Conservation (phyloP, 2,888 invertebrate genomes). For the Andrena haemorrhoa region DNA sequence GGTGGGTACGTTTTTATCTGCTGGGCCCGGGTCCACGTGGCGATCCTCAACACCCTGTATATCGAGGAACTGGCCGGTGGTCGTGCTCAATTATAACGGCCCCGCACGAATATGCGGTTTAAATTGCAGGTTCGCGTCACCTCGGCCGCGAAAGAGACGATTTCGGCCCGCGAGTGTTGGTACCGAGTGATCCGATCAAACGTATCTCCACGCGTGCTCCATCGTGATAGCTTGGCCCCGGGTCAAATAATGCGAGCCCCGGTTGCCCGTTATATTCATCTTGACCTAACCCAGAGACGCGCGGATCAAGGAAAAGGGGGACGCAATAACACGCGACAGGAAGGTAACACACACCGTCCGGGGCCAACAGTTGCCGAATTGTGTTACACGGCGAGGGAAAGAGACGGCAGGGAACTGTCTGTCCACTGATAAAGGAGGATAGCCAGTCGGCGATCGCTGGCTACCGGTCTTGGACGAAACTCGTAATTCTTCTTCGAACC, state of each 20-base stretch:
- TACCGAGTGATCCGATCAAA: conserved; percentile 58
- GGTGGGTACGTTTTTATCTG: no score
- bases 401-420: conserved; percentile 24
- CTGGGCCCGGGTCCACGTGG: background rate
- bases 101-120: conserved; percentile 79
- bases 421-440: conserved; percentile 50
- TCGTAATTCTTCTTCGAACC: background rate
- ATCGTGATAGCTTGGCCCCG: conserved; percentile 33
- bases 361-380: conserved; percentile 32
- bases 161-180: conserved; percentile 43
- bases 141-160: conserved; percentile 68
- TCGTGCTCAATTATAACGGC: conserved; percentile 65
- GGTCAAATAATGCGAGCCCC: conserved; percentile 48
- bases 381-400: conserved; percentile 12
- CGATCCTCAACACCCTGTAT: conserved; percentile 14
- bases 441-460: conserved; percentile 22
- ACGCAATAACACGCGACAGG: conserved; percentile 43
- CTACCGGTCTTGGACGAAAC: conserved; percentile 48
- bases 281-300: conserved; percentile 43
- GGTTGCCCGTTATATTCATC: conserved; percentile 53
- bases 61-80: conserved; percentile 28
- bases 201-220: background rate
- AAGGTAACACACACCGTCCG: conserved; percentile 1
- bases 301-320: conserved; percentile 47
- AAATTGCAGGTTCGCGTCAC: conserved; percentile 82